A percentile compares a stretch with the other conserved stretches of the same genome.
These are phyloP conservation scores for Heliopora coerulea DNA, from an alignment of 92 coral and sea anemone genomes.

Conservation along the genomic window DNA sequence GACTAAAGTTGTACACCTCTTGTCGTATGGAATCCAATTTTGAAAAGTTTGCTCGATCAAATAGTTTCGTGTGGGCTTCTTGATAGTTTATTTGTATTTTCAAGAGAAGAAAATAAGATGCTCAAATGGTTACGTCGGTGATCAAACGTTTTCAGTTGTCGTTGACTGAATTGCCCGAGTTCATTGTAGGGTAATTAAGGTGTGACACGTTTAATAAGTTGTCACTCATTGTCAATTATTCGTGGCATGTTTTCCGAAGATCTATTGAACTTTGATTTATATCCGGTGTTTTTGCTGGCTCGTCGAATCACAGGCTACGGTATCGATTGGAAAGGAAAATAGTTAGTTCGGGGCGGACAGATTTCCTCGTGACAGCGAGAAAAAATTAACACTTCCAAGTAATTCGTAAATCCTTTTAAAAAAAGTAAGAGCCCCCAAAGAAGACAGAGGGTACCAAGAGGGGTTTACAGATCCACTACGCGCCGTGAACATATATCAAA, in stretches of 20 bases:
- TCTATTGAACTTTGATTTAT: conserved; percentile 12
- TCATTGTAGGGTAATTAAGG: conserved; percentile 3
- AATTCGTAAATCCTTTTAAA: conserved; percentile 98
- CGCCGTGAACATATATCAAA: conserved; percentile 11
- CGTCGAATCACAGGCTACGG: conserved; percentile 4
- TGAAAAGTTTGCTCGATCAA: too few species aligned
- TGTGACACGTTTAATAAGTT: neutral
- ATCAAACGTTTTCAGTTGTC: too few species aligned
- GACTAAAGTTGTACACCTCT: neutral
- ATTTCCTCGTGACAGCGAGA: conserved; percentile 79
- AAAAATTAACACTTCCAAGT: conserved; percentile 92
- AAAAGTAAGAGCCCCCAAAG: conserved; percentile 31
- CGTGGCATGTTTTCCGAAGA: conserved; percentile 15
- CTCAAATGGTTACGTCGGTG: too few species aligned
- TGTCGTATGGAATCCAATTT: too few species aligned
- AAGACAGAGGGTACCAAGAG: neutral
- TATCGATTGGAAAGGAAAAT: conserved; percentile 20
- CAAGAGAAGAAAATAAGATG: too few species aligned
- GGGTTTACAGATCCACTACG: neutral
- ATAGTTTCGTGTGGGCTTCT: too few species aligned
- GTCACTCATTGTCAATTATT: conserved; percentile 19
- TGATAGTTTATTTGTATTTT: too few species aligned
- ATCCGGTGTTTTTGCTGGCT: conserved; percentile 19
- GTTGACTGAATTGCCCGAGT: too few species aligned
- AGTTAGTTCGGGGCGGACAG: conserved; percentile 7